Percentiles rank a stretch among this genome's conserved stretches.
These are phyloP conservation scores for Patagioenas fasciata DNA, from an alignment of 2,113 vertebrate species.

Conservation along the genomic window DNA sequence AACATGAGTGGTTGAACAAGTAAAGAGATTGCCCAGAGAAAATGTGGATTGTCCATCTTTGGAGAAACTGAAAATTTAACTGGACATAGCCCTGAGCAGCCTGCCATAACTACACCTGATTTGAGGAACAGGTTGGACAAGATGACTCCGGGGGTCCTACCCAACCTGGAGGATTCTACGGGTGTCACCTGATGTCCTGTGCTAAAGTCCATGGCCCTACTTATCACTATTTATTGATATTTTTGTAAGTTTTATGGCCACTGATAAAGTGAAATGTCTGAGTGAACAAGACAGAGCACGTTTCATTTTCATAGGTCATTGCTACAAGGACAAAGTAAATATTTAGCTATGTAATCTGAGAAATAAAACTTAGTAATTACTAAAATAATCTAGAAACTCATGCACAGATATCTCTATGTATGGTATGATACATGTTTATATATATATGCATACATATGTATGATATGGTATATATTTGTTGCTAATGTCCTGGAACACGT, in stretches of 20 bases:
- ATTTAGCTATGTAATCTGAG: neutral
- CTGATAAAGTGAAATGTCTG: neutral
- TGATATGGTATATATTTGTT: neutral
- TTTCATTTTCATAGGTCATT: neutral
- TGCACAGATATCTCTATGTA: no score
- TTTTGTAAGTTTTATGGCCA: neutral
- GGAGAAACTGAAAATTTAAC: neutral
- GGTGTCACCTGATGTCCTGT: neutral
- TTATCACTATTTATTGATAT: neutral
- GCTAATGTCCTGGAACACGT: neutral
- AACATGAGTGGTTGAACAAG: neutral
- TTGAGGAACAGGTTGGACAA: neutral
- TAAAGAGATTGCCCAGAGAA: neutral
- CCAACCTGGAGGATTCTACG: neutral
- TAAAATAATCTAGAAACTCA: no score
- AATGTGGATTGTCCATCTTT: neutral
- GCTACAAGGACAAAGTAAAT: neutral
- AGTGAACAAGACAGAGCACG: neutral
- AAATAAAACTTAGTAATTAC: neutral
- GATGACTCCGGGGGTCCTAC: neutral
- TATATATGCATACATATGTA: neutral
- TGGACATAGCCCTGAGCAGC: neutral
- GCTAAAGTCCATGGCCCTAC: neutral
- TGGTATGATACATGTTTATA: neutral
- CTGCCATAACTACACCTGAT: neutral